Conservation (phyloP, 2,888 invertebrate species). For the Ectemnius lituratus region DNA sequence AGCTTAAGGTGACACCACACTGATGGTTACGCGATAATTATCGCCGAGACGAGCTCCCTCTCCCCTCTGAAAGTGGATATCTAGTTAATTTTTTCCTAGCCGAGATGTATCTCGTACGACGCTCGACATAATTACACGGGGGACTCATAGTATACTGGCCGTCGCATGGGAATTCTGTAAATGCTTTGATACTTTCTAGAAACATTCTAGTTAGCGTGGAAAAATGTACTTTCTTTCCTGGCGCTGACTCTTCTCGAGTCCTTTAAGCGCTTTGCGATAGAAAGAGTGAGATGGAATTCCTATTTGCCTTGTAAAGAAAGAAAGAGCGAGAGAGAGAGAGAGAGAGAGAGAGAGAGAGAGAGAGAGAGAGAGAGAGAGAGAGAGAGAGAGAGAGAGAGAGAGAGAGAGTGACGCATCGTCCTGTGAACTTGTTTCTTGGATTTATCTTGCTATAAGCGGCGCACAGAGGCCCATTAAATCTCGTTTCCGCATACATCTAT, state of each 20-base stretch:
- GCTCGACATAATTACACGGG: too few relatives aligned
- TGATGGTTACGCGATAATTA: slow-evolving; percentile 6
- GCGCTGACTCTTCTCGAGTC: too few relatives aligned
- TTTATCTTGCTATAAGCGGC: slow-evolving; percentile 50
- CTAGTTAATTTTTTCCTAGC: background rate
- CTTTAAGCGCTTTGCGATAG: too few relatives aligned
- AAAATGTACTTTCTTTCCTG: too few relatives aligned
- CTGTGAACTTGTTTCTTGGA: slow-evolving; percentile 38
- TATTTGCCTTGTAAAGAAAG: too few relatives aligned
- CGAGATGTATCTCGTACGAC: background rate
- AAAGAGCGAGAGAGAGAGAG: slow-evolving; percentile 1
- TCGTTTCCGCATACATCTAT: slow-evolving; percentile 23
- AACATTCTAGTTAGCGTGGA: too few relatives aligned
- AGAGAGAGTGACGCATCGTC: slow-evolving; percentile 38
- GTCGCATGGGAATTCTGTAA: too few relatives aligned
- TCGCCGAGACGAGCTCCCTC: background rate
- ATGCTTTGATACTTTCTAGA: too few relatives aligned
- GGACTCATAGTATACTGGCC: too few relatives aligned
- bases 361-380: slow-evolving; percentile 5
- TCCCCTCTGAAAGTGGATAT: slow-evolving; percentile 1
- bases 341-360: background rate
- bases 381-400: background rate
- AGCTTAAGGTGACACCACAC: slow-evolving; percentile 3
- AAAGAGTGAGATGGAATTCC: too few relatives aligned
- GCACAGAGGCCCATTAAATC: slow-evolving; percentile 31